phyloP scores from a whole-genome alignment of 2,888 invertebrate genomes.

The Oligia fasciuncula region DNA sequence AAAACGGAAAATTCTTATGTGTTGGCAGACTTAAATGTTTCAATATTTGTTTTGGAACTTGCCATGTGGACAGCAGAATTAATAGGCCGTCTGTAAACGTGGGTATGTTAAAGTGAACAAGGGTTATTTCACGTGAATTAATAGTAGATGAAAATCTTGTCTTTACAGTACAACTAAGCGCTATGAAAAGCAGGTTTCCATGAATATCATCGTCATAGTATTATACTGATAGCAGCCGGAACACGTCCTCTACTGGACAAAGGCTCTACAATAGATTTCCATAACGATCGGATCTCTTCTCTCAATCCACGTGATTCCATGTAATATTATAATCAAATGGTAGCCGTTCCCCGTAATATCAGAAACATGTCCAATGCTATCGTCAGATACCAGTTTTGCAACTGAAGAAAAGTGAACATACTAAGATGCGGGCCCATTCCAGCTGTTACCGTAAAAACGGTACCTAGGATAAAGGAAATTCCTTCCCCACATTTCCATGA shows the following conservation, averaged over 20 bases:
- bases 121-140: conserved; percentile 12
- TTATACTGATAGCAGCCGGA: conserved; percentile 12
- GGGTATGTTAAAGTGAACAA: conserved; percentile 1
- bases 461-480: conserved; percentile 37
- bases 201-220: conserved; percentile 22
- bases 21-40: conserved; percentile 30
- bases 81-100: conserved; percentile 19
- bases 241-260: conserved; percentile 8
- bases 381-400: background rate
- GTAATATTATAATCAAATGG: conserved; percentile 45
- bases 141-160: background rate
- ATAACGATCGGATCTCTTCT: conserved; percentile 14
- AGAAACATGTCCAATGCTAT: background rate
- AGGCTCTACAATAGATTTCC: conserved; percentile 13
- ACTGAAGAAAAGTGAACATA: background rate
- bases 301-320: background rate
- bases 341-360: background rate
- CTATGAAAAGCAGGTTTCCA: conserved; percentile 9
- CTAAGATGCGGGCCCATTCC: background rate
- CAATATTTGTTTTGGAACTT: conserved; percentile 25
- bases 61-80: conserved; percentile 12
- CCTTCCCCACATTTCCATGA: conserved; percentile 17
- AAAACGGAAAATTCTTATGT: conserved; percentile 24
- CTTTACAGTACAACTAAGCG: background rate
- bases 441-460: conserved; percentile 12